Evolutionary conservation across 1,140 invertebrate genomes (phyloP), one percentile per base, ranked within the genome.

Genomic region (Lepidurus packardi): DNA sequence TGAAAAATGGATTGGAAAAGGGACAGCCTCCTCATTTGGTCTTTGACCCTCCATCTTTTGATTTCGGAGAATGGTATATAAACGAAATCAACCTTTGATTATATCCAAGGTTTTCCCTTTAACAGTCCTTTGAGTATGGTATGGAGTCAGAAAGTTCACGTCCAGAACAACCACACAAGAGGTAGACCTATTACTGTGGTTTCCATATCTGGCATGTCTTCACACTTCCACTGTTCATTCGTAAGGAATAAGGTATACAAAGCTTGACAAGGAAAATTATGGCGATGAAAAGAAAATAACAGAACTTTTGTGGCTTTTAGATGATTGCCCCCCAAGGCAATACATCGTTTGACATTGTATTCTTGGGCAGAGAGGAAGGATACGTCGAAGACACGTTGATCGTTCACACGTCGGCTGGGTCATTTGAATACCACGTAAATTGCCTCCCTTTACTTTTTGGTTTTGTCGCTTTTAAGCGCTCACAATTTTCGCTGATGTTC

Each of bases 331-430:
- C 95, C 74, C 89, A 92, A 78, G 92, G 92, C 74, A 98, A 98
- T 85, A 98, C 96, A 81, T 93, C 94, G 79, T 98, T 98, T 87
- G 95, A 92, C 87, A 93, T 98, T 82, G 94, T 98, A 78, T 98
- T 97, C 87, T 89, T 98, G 82, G 95, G 95, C 24, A 87, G 96
- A 83, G 91, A 94, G 86, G 91, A 96, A 86, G 95, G 95, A 80
- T 90, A 90, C 83, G 90, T 96, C 80, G 90, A 95, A 85, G 94
- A 94, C 85, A 91, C 91, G 85, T 89, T 98, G 83, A 94, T 92
- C 85, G 93, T 98, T 83, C 95, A 97, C 85, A 97, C 96, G 16
- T 95, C 95, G 75, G 91, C 94, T 85, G 96, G 96, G 79, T 91
- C 89, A 81, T 88, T 94, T 83, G 92, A 92, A 83, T 94, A 92